These are phyloP conservation scores for Andricus grossulariae DNA, from an alignment of 1,140 invertebrate species.

Conservation along the genomic window DNA sequence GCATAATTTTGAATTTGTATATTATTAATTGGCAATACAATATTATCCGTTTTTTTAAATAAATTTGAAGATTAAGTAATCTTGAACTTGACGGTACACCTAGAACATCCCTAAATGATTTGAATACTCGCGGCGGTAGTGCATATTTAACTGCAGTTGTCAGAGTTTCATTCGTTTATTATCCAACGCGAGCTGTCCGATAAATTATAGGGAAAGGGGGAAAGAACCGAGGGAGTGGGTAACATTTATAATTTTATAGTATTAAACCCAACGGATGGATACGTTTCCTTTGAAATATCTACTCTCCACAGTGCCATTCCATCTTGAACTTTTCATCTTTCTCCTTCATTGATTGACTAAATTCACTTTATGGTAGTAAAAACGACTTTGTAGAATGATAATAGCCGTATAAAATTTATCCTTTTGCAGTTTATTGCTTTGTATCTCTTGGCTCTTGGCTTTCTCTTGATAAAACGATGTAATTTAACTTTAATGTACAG, in stretches of 20 bases:
- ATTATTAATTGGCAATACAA: too few relatives aligned
- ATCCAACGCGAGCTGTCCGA: neutral
- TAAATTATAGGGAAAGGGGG: neutral
- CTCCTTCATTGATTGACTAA: neutral
- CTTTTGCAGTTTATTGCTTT: too few relatives aligned
- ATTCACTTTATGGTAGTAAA: neutral
- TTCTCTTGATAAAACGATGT: too few relatives aligned
- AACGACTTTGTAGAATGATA: neutral
- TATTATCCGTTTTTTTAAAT: too few relatives aligned
- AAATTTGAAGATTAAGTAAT: neutral
- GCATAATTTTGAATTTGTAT: too few relatives aligned
- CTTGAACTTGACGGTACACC: too few relatives aligned
- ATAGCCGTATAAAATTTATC: too few relatives aligned
- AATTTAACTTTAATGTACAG: too few relatives aligned
- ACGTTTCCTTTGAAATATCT: neutral
- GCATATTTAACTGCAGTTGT: neutral
- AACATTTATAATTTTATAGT: neutral
- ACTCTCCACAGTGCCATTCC: neutral
- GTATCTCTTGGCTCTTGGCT: too few relatives aligned
- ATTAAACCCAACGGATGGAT: neutral
- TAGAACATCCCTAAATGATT: too few relatives aligned
- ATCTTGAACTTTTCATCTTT: neutral
- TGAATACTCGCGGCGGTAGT: neutral
- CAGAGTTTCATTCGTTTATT: neutral
- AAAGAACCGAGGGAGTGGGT: neutral